Base-by-base conservation (phyloP, 2,113 vertebrate species). In the Aptenodytes forsteri region DNA sequence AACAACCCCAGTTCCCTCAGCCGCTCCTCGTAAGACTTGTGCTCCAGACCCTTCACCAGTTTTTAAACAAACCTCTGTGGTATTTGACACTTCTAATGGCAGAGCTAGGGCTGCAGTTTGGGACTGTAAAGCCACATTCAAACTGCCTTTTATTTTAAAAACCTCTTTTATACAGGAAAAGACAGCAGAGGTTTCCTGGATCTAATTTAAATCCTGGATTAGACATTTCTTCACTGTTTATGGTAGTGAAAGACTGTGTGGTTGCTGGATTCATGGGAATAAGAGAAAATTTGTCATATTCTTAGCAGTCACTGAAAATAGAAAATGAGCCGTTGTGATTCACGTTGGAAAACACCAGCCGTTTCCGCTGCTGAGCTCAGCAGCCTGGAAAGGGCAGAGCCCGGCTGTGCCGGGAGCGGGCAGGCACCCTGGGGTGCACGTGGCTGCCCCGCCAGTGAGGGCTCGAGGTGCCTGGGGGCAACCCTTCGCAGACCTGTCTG, bases 291-390 rank as follows among this genome's bases (percentile, higher is more conserved):
- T 47, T 56, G 65, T 84, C 77, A 56, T 92, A 79, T 96, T 87
- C 80, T 94, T 89, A 91, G 86, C 77, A 91, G 61, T 44, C 54
- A 38, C 95, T 56, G 61, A 87, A 87, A 97, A 96, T 61, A 96
- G 94, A 61, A 82, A 85, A 75, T 4, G 30, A 91, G 29, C 29
- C 0, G 0, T 11, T 69, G 81, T 77, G 96, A 72, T 93, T 81
- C 65, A 59, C 21, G 1, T 1, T 52, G 90, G 83, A 44, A 81
- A 97, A 11, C 44, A 11, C 8, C 65, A n/a, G 36, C 32, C 8
- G 1, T 11, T 88, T 23, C 81, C 9, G 6, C 13, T 7, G 67
- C 82, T 14, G 40, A 79, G 70, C 85, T 42, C 40, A 9, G 70
- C 69, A 80, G 83, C 32, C 70, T 8, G 62, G 55, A 46, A 54